Evolutionary conservation across 2,888 invertebrate genomes (phyloP), one percentile per base, ranked within the genome.

Genomic region (Drosophila multiciliata): DNA sequence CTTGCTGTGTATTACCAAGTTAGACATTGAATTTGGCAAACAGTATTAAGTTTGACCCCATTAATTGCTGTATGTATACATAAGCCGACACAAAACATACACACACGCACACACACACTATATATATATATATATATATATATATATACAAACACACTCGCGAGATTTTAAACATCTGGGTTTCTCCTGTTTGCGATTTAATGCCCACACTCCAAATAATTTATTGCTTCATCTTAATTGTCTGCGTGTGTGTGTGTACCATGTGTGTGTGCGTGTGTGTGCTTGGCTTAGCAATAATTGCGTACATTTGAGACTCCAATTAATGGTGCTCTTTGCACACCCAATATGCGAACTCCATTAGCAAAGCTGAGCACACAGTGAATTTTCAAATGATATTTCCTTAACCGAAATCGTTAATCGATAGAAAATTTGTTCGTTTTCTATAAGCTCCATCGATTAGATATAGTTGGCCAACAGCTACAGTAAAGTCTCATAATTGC

Each of bases 1-100:
- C 61, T 66, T 65, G 61, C 66, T 67, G 66, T 79, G 82, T 77
- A 87, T 85, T 89, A 82, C 89, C 69, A 71, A 88, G 85, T 88
- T 84, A 81, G 83, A 73, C 87, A 77, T 76, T 80, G 74, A 80
- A 83, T 72, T 79, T 78, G 85, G 80, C 75, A 66, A 70, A 66
- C 78, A 75, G 75, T 78, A 78, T 81, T 84, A 75, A 70, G 75
- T 72, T 71, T 71, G 29, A 54, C 45, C 54, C 54, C 36, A 54
- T 53, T 54, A 52, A 52, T 64, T 72, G 66, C 73, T 64, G 36
- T 26, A 71, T 53, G 48, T 52, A 48, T 32, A 61, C 36, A 62
- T 53, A 61, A 40, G 38, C 36, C 49, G 50, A 42, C 63, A 50
- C 26, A 40, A 36, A 23, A 11, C 52, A 48, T 7, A 48, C 36